Percentiles rank a stretch among this genome's conserved stretches.
Conservation (phyloP, 2,113 vertebrate genomes). For the Xyrauchen texanus region DNA sequence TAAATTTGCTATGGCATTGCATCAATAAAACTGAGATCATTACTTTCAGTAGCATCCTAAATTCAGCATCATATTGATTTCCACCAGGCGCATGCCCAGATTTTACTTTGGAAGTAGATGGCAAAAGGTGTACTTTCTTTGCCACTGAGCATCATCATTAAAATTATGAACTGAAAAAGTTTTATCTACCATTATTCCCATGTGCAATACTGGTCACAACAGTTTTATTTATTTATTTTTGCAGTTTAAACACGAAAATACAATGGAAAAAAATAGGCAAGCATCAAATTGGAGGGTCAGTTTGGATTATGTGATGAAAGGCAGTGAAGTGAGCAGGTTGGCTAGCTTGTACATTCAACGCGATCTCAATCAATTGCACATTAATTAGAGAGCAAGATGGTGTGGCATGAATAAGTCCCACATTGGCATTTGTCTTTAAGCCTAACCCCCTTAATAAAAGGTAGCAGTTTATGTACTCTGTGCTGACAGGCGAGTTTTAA, state of each 20-base stretch:
- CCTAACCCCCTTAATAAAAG: constrained; percentile 25
- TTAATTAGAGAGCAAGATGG: constrained; percentile 28
- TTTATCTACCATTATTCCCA: no score
- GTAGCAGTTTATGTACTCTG: constrained; percentile 25
- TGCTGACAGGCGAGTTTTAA: constrained; percentile 31
- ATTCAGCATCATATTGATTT: neutral
- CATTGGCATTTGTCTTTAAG: constrained; percentile 30
- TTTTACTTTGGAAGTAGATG: neutral
- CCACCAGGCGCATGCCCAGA: neutral
- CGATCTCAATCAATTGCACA: constrained; percentile 24
- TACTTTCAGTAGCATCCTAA: neutral
- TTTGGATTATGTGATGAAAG: constrained; percentile 24
- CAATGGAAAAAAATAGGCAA: constrained; percentile 8
- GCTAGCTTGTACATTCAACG: constrained; percentile 18
- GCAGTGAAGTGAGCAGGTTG: constrained; percentile 24
- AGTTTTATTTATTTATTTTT: neutral
- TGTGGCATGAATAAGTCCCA: constrained; percentile 36
- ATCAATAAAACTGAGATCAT: neutral
- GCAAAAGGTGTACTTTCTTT: constrained; percentile 3
- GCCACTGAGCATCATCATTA: neutral
- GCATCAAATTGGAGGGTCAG: constrained; percentile 12
- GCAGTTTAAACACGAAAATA: neutral
- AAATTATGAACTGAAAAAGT: neutral
- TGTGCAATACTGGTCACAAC: neutral
- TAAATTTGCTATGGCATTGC: neutral